Evolutionary conservation across 2,888 invertebrate species (phyloP).

Genomic region (Calliphora vomitoria): DNA sequence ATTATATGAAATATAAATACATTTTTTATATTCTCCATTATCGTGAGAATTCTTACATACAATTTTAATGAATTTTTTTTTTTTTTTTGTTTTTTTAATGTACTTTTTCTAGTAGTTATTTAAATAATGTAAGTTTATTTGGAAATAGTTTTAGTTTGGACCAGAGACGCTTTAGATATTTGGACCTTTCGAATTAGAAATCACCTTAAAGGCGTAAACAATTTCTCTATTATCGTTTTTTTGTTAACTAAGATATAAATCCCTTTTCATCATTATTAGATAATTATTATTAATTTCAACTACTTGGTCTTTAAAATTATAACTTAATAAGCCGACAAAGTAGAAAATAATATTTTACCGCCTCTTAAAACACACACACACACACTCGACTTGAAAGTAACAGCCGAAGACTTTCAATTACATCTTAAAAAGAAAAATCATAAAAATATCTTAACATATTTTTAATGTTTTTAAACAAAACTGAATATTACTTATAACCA

Average conservation of each 20-base stretch:
- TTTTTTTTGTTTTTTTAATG: too few relatives aligned
- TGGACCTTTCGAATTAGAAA: too few relatives aligned
- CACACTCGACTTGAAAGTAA: conserved; percentile 32
- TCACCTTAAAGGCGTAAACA: neutral
- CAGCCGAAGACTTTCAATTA: conserved; percentile 39
- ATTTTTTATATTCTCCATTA: too few relatives aligned
- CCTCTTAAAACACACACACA: conserved; percentile 11
- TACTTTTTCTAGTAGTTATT: too few relatives aligned
- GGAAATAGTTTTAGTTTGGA: too few relatives aligned
- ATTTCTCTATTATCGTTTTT: conserved; percentile 13
- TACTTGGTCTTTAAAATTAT: conserved; percentile 36
- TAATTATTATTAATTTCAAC: conserved; percentile 22
- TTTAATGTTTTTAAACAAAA: conserved; percentile 11
- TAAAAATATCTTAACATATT: conserved; percentile 17
- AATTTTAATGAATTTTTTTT: too few relatives aligned
- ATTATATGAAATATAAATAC: too few relatives aligned
- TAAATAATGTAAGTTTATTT: too few relatives aligned
- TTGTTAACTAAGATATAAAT: neutral
- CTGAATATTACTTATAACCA: conserved; percentile 19
- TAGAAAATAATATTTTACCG: conserved; percentile 35
- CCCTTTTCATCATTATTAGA: neutral
- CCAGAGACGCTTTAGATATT: too few relatives aligned
- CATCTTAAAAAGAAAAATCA: neutral
- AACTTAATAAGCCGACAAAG: conserved; percentile 59
- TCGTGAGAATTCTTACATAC: too few relatives aligned